These are phyloP conservation scores for Xenopus laevis DNA, from an alignment of 2,113 vertebrate species.

Conservation along the genomic window DNA sequence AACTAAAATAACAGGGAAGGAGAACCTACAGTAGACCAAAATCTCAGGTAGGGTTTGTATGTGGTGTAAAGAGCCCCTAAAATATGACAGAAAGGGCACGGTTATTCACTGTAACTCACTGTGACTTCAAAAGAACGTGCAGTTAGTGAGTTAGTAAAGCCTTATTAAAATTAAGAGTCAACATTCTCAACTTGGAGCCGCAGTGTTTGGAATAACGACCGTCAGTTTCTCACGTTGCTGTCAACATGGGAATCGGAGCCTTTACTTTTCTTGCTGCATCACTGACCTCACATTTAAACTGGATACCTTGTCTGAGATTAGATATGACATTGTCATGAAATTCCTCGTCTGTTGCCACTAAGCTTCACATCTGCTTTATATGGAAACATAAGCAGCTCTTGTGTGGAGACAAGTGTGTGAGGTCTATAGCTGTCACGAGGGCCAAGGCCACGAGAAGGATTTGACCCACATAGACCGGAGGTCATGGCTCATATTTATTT, in stretches of 20 bases:
- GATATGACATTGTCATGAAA: slow-evolving; percentile 59
- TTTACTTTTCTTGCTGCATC: slow-evolving; percentile 37
- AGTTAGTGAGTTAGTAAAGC: no score
- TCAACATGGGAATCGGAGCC: background rate
- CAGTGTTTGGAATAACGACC: no score
- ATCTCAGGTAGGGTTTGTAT: no score
- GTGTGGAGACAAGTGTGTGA: slow-evolving; percentile 11
- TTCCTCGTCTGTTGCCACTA: slow-evolving; percentile 52
- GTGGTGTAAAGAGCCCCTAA: no score
- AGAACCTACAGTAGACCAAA: no score
- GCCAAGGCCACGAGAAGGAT: slow-evolving; percentile 20
- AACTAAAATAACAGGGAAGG: no score
- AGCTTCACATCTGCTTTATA: slow-evolving; percentile 56
- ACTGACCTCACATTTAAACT: slow-evolving; percentile 42
- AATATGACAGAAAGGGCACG: no score
- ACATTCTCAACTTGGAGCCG: no score
- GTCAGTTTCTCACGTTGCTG: no score
- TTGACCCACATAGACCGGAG: slow-evolving; percentile 33
- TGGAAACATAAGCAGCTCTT: slow-evolving; percentile 60
- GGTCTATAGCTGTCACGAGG: slow-evolving; percentile 20
- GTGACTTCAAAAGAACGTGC: no score
- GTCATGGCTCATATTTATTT: background rate
- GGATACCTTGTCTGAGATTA: slow-evolving; percentile 56
- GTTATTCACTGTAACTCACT: no score
- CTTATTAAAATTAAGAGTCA: no score